Evolutionary conservation across 2,888 invertebrate genomes (phyloP), one percentile per base, ranked within the genome.

Genomic region (Chouioia cunea): DNA sequence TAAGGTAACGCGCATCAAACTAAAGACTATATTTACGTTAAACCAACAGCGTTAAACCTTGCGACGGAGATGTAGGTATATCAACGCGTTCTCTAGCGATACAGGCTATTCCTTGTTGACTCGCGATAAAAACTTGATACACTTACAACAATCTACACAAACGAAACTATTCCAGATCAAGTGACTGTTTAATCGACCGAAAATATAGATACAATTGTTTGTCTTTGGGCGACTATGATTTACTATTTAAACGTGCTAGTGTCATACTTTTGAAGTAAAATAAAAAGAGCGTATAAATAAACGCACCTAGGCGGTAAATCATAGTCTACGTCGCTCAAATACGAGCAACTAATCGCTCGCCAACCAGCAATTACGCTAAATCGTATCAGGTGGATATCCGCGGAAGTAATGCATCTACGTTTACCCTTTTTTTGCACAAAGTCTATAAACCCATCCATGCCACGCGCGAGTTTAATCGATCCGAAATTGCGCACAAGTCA

Each of bases 151-250:
- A 56, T 58, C 44, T 20, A 18, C 58, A 44, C 46, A 44, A 43
- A 15, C 58, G 20, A 18, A 20, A 14, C 43, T 36, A 54, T 44
- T 20, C 4, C 23, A 27, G 27, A 27, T 27, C 20, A 22, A 47
- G 46, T 58, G 18, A 58, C 46, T 58, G 58, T 58, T 58, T 58
- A 47, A 58, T 58, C 58, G 22, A n/a, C 22, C 22, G 22, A 18
- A 16, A 43, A 22, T 12, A 22, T 22, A 46, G 14, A 36, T 57
- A 16, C 43, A 43, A 57, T 57, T 36, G 43, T 57, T 57, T 57
- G 20, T 2, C 6, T 46, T 44, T 6, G 22, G 3, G 2, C n/a
- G 36, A 10, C 16, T 58, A 44, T 46, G 46, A 46, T 58, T 58
- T 58, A 22, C 58, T 46, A 18, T 58, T 18, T 46, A 22, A 58